phyloP scores from a whole-genome alignment of 2,797 vertebrate species.

The Diplodus sargus region DNA sequence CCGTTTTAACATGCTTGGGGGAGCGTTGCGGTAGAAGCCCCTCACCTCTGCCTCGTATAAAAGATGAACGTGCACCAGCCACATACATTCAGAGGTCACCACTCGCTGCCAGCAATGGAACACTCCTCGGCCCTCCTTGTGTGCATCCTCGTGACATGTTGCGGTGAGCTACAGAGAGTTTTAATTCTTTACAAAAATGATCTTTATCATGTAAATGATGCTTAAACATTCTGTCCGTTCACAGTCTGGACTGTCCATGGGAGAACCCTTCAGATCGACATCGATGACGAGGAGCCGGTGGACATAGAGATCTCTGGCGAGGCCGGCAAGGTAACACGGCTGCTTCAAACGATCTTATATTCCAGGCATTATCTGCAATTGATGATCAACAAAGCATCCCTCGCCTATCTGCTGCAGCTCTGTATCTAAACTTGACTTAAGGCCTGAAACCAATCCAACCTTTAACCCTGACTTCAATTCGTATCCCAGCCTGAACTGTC shows the following conservation, averaged over 20 bases:
- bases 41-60: constrained; percentile 21
- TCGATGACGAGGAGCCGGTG: constrained; percentile 38
- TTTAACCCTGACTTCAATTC: not conserved
- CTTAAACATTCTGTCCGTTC: not conserved
- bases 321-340: constrained; percentile 27
- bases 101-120: constrained; percentile 43
- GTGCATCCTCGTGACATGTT: constrained; percentile 58
- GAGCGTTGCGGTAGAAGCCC: not conserved
- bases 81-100: not conserved
- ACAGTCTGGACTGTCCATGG: constrained; percentile 59
- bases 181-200: not conserved
- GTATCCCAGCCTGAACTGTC: not conserved
- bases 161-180: constrained; percentile 41
- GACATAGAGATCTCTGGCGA: constrained; percentile 26
- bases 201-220: not conserved
- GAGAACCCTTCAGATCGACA: constrained; percentile 33
- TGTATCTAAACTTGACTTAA: not conserved
- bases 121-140: constrained; percentile 50
- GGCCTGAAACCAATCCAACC: not conserved
- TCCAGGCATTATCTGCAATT: too few species aligned
- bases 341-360: not conserved
- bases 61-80: not conserved
- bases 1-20: accelerated
- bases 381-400: not conserved
- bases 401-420: not conserved